These are phyloP conservation scores for Hemiprocne comata DNA, from an alignment of 2,113 vertebrate genomes.

Conservation along the genomic window DNA sequence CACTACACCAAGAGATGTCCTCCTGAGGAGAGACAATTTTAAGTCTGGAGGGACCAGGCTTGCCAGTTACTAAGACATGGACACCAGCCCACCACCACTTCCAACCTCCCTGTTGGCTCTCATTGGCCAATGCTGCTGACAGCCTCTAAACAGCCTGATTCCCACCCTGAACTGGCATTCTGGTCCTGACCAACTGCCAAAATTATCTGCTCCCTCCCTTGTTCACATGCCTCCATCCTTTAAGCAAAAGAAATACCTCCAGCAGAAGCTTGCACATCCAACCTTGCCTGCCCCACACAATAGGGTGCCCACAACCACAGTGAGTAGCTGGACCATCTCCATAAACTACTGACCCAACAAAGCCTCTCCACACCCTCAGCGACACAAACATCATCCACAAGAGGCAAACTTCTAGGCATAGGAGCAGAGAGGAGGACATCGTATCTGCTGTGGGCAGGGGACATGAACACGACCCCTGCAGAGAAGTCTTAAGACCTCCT, in stretches of 20 bases:
- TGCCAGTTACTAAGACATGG: not conserved
- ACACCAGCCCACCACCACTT: not conserved
- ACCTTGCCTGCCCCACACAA: not conserved
- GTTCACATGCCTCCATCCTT: not conserved
- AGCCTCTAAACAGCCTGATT: not conserved
- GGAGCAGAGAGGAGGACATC: not conserved
- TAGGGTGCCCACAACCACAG: fast-evolving
- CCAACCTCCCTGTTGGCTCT: not conserved
- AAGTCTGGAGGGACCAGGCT: not conserved
- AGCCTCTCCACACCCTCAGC: not conserved
- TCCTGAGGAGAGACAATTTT: not conserved
- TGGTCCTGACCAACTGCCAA: not conserved
- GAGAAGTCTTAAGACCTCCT: not conserved
- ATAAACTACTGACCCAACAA: not conserved
- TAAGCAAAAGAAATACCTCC: not conserved
- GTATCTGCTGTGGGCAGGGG: not conserved
- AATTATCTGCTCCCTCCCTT: not conserved
- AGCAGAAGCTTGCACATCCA: not conserved
- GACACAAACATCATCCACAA: not conserved
- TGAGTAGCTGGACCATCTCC: not conserved
- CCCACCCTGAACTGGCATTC: not conserved
- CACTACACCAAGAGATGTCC: not conserved
- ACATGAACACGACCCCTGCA: fast-evolving
- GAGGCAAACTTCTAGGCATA: not conserved
- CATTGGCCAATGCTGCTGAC: not conserved